Base-by-base conservation (phyloP, 2,113 vertebrate species). In the Oreotrochilus melanogaster region DNA sequence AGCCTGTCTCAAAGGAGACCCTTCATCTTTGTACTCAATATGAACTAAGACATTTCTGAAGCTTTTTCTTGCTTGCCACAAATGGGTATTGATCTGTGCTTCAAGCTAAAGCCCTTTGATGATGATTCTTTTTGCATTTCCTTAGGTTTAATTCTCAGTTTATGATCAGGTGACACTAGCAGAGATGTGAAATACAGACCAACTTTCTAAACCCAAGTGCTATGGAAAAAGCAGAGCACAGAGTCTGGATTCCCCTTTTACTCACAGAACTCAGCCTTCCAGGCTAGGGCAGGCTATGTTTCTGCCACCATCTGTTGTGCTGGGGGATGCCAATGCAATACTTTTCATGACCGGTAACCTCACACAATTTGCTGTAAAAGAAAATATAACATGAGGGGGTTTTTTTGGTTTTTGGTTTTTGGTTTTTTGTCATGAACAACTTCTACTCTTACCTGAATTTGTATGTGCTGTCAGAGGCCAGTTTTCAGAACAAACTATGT, bases 261-360 rank as follows among this genome's bases (percentile, higher is more conserved):
- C 57, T 58, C 56, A 60, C 48, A 84, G 62, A 88, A 39, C 67
- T 61, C 45, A 94, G 56, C 75, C 67, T 67, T 84, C 65, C 71
- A 78, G 88, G 76, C 79, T 82, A 90, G 90, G 39, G 25, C 83
- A 71, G 88, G 58, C 69, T 66, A 67, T 70, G 27, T 93, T 94
- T 92, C 94, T 0, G 2, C 39, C 50, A 83, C 93, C 95, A 95
- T 90, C 92, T 96, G 85, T 95, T 93, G 60, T 95, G 60, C 72
- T 56, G 73, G 27, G 62, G n/a, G 45, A 71, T 91, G 83, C 93
- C 87, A 91, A 5, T 1, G 1, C 76, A 71, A 57, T 69, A 18
- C 14, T 67, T 89, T 42, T 60, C 43, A 65, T 17, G 50, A 89
- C 43, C 70, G 48, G 31, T 76, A 79, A 70, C 43, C 75, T 69